phyloP scores from a whole-genome alignment of 2,888 invertebrate genomes.

The Pheosia gnoma region DNA sequence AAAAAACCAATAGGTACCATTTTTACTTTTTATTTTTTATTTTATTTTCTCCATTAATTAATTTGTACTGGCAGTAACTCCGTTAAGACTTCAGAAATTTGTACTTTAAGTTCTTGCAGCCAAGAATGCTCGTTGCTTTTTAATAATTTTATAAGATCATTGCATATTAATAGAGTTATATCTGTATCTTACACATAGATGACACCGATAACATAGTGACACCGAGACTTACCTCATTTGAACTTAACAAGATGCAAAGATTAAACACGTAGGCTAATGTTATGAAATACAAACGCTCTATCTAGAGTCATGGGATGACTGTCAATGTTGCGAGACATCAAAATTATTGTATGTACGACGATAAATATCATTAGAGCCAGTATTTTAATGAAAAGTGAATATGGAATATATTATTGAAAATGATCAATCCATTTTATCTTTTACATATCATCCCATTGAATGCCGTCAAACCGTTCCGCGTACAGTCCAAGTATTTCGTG shows the following conservation, averaged over 20 bases:
- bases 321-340: constrained; percentile 46
- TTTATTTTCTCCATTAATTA: constrained; percentile 57
- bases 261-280: constrained; percentile 39
- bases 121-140: constrained; percentile 74
- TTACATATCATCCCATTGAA: constrained; percentile 21
- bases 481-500: constrained; percentile 44
- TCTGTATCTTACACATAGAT: constrained; percentile 64
- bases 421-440: constrained; percentile 31
- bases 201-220: constrained; percentile 75
- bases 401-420: constrained; percentile 37
- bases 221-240: constrained; percentile 64
- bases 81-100: constrained; percentile 79
- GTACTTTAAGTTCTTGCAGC: constrained; percentile 77
- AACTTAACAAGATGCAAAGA: constrained; percentile 55
- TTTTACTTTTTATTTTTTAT: constrained; percentile 34
- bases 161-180: constrained; percentile 46
- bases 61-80: constrained; percentile 82
- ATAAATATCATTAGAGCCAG: constrained; percentile 46
- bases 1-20: constrained; percentile 62
- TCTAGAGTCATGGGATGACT: constrained; percentile 65
- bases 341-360: constrained; percentile 38
- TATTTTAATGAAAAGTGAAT: constrained; percentile 41
- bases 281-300: constrained; percentile 56
- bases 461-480: constrained; percentile 25
- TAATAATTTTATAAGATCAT: constrained; percentile 45